These are phyloP conservation scores for Varecia variegata DNA, from an alignment of 2,797 vertebrate genomes.

Conservation along the genomic window DNA sequence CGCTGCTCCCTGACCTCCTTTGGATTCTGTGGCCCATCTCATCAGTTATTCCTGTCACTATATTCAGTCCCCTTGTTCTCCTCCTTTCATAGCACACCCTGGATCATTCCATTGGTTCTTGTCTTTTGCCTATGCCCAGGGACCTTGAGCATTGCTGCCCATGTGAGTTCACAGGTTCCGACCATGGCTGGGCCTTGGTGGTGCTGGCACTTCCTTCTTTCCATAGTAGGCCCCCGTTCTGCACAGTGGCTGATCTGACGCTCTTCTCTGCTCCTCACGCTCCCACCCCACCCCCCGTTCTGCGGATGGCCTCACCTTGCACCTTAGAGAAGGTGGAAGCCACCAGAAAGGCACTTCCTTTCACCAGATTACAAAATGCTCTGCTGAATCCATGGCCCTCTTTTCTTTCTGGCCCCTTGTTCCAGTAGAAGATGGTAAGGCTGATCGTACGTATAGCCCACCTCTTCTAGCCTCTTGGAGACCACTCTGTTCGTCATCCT, in stretches of 20 bases:
- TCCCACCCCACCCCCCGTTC: neutral
- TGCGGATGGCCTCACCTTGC: neutral
- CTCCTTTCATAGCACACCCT: neutral
- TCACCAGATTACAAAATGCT: neutral
- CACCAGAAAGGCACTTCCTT: neutral
- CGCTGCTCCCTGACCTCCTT: neutral
- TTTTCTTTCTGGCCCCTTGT: neutral
- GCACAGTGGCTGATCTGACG: neutral
- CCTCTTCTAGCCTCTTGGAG: neutral
- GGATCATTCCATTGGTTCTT: neutral
- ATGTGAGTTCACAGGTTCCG: neutral
- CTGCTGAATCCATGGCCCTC: neutral
- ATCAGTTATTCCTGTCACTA: neutral
- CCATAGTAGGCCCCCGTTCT: accelerated
- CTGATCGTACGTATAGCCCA: accelerated
- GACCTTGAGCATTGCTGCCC: neutral
- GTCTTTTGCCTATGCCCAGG: neutral
- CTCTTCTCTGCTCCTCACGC: neutral
- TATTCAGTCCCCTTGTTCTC: neutral
- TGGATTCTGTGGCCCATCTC: neutral
- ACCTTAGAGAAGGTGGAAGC: neutral
- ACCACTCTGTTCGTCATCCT: neutral
- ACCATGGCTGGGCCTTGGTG: accelerated
- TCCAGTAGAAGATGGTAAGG: neutral
- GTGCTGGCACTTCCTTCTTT: neutral